Conservation (phyloP, 2,888 invertebrate species). For the Polia nebulosa region DNA sequence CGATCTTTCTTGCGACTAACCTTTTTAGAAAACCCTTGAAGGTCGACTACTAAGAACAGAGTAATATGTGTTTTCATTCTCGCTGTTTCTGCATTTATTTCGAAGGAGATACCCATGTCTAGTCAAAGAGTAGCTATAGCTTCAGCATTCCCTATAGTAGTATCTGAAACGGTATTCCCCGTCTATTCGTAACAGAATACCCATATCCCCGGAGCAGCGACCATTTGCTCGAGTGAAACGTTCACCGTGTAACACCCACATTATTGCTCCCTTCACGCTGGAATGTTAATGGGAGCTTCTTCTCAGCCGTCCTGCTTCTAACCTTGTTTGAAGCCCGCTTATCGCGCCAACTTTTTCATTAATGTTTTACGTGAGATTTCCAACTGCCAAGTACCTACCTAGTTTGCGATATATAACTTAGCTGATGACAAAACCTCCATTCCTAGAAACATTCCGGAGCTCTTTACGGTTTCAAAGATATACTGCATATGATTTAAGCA, state of each 20-base stretch:
- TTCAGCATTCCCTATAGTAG: conserved; percentile 38
- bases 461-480: not conserved
- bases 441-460: not conserved
- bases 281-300: conserved; percentile 82
- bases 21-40: not conserved
- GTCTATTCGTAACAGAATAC: conserved; percentile 61
- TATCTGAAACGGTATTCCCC: conserved; percentile 42
- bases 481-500: not conserved
- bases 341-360: conserved; percentile 80
- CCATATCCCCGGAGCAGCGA: conserved; percentile 72
- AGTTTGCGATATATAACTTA: conserved; percentile 49
- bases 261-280: conserved; percentile 78
- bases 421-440: conserved; percentile 1
- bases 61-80: conserved; percentile 17
- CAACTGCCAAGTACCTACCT: conserved; percentile 48
- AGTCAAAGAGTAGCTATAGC: conserved; percentile 9
- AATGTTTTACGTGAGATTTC: conserved; percentile 79
- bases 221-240: conserved; percentile 81
- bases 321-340: conserved; percentile 77
- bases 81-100: conserved; percentile 13
- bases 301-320: conserved; percentile 75
- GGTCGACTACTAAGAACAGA: conserved; percentile 9
- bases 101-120: not conserved
- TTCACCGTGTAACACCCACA: conserved; percentile 81
- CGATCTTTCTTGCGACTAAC: not conserved